These are phyloP conservation scores for Eueides isabella DNA, from an alignment of 1,140 invertebrate genomes.

Conservation along the genomic window DNA sequence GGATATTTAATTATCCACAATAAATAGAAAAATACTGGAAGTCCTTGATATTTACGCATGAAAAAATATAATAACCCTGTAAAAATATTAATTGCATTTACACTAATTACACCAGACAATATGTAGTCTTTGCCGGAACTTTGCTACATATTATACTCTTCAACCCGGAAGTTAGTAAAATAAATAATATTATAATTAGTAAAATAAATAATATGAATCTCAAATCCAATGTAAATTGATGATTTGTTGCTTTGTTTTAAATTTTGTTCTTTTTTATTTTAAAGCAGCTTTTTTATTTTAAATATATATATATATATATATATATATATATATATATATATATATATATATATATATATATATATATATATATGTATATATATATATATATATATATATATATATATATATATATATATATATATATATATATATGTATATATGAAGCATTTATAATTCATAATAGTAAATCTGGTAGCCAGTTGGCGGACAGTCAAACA, in stretches of 20 bases:
- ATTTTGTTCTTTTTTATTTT: no score
- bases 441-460: not conserved
- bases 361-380: no score
- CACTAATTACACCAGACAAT: slow-evolving; percentile 38
- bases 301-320: no score
- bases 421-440: no score
- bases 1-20: not conserved
- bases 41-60: slow-evolving; percentile 34
- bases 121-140: slow-evolving; percentile 1
- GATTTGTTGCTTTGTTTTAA: no score
- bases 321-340: no score
- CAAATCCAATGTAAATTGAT: no score
- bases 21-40: not conserved
- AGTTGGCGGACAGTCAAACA: slow-evolving; percentile 55
- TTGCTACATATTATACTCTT: not conserved
- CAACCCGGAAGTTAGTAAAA: not conserved
- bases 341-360: no score
- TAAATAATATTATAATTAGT: not conserved
- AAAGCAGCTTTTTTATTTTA: no score
- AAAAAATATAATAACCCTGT: slow-evolving; percentile 21
- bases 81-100: slow-evolving; percentile 41
- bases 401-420: no score
- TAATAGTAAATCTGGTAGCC: slow-evolving; percentile 25
- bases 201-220: not conserved
- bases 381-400: no score